A percentile compares a stretch with the other conserved stretches of the same genome.
These are phyloP conservation scores for Hippocampus mohnikei DNA, from an alignment of 2,113 vertebrate genomes.

Conservation along the genomic window DNA sequence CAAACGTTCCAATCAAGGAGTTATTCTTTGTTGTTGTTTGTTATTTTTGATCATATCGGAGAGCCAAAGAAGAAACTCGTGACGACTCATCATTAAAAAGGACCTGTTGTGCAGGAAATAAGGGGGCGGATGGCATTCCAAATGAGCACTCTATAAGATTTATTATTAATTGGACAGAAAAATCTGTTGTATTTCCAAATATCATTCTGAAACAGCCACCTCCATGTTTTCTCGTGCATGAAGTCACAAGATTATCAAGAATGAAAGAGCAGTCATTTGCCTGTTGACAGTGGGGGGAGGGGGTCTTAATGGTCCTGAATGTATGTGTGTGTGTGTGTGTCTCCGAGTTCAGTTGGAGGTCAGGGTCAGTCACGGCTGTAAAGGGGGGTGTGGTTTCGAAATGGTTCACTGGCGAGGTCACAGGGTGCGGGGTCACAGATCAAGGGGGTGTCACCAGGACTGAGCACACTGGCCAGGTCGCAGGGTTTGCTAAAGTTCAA, in stretches of 20 bases:
- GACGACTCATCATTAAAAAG: background rate
- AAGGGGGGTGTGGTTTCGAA: constrained; percentile 49
- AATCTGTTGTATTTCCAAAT: background rate
- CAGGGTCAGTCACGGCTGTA: constrained; percentile 63
- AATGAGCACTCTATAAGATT: background rate
- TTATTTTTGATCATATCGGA: background rate
- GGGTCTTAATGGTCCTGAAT: constrained; percentile 22
- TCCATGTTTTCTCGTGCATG: background rate
- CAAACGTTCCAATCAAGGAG: background rate
- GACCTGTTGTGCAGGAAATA: background rate
- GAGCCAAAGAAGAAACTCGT: background rate
- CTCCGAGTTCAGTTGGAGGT: constrained; percentile 56
- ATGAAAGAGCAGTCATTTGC: constrained; percentile 18
- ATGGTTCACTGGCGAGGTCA: constrained; percentile 52
- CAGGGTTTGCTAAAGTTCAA: constrained; percentile 54
- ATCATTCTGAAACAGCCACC: background rate
- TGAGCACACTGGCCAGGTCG: constrained; percentile 56
- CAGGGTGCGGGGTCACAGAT: constrained; percentile 45
- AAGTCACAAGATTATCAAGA: background rate
- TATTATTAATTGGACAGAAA: background rate
- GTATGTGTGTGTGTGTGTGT: constrained; percentile 19
- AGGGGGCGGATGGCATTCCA: no score
- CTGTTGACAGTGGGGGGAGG: constrained; percentile 27
- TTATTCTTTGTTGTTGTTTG: background rate
- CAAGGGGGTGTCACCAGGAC: constrained; percentile 34